Evolutionary conservation across 1,140 invertebrate species (phyloP), one percentile per base, ranked within the genome.

Genomic region (Carposina sasakii): DNA sequence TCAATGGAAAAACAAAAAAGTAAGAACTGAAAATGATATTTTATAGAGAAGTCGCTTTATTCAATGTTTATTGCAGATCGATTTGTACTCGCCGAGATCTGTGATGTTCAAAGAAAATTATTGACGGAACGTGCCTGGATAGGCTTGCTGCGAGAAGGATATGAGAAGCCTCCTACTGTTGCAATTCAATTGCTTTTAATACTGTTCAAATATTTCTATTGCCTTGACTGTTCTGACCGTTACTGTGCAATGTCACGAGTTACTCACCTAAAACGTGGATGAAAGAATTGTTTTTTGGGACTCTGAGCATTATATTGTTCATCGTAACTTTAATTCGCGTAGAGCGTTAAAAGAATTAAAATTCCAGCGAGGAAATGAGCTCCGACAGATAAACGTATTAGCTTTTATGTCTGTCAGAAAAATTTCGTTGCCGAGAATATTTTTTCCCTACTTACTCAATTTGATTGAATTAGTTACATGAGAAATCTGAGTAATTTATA

Each of bases 31-130:
- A 78, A 81, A 81, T 84, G 68, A 82, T 84, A 84, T 81, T 84
- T 79, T 81, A 81, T 84, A 76, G 71, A 77, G 67, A 71, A 71
- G 64, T 63, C 63, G 68, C 67, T 76, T 74, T 81, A 76, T 79
- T 68, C 70, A 67, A 76, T 81, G 71, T 81, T 83, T 81, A 79
- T 71, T 81, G 68, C 74, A 72, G 57, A 67, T 67, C 73, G 71
- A 81, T 79, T 79, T 81, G 76, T 76, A 72, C 75, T 68, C 63
- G 63, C 48, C 65, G 69, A 75, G 70, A 81, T 79, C 72, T 76
- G 63, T 76, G 74, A 78, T 77, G 76, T 72, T 77, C 73, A 57
- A 71, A 71, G 74, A 75, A 75, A 79, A 76, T 81, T 83, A 83
- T 83, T 84, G 81, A 81, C 70, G 59, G 71, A 81, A 81, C 77